phyloP scores from a whole-genome alignment of 2,888 invertebrate species.

The Hypena proboscidalis region DNA sequence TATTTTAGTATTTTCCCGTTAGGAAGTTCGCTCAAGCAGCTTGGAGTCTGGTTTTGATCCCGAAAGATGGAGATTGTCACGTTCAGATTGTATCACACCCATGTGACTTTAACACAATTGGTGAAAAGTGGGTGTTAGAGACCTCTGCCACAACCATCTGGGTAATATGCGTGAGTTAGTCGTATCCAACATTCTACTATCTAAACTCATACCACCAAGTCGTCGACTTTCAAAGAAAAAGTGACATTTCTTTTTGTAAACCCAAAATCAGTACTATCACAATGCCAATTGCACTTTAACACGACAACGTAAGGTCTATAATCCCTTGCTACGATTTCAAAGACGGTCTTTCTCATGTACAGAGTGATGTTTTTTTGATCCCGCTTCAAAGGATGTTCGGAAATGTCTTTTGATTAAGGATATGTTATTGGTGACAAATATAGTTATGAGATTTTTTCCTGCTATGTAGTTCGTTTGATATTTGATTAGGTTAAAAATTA shows the following conservation, averaged over 20 bases:
- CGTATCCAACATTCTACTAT: constrained; percentile 31
- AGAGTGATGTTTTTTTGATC: constrained; percentile 27
- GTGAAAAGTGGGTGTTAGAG: too few relatives aligned
- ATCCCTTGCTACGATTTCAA: constrained; percentile 14
- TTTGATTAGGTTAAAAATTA: constrained; percentile 12
- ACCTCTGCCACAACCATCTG: neutral
- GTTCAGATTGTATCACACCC: too few relatives aligned
- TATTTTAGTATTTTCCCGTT: too few relatives aligned
- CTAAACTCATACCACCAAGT: constrained; percentile 29
- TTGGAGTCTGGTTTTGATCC: too few relatives aligned
- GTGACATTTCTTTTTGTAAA: constrained; percentile 34
- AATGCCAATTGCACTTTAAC: neutral
- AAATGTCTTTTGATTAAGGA: constrained; percentile 20
- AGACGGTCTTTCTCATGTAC: constrained; percentile 27
- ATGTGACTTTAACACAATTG: too few relatives aligned
- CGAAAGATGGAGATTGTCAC: too few relatives aligned
- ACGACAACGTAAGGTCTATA: neutral
- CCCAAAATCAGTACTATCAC: constrained; percentile 5
- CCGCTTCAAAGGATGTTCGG: constrained; percentile 26
- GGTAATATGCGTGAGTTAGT: neutral
- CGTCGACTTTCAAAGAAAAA: constrained; percentile 48
- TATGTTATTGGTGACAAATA: constrained; percentile 40
- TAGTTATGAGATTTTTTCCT: constrained; percentile 30
- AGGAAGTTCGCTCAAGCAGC: too few relatives aligned
- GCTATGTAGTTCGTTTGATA: constrained; percentile 20